These are phyloP conservation scores for Alligator sinensis DNA, from an alignment of 2,113 vertebrate genomes.

Conservation along the genomic window DNA sequence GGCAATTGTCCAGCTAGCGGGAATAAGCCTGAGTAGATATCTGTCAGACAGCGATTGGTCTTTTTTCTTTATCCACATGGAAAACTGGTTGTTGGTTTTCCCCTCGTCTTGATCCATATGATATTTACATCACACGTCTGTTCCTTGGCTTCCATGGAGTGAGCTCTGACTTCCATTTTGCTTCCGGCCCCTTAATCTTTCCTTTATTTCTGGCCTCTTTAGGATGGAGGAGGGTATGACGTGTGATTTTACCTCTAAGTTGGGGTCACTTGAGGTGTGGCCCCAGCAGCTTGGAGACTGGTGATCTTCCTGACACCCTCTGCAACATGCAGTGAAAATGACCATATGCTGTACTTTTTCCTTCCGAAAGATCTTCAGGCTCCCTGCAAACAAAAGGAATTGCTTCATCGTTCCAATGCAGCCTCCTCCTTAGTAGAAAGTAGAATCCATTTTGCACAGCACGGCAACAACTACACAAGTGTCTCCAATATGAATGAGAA, in stretches of 20 bases:
- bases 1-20: neutral
- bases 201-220: rapidly evolving
- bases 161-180: neutral
- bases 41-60: neutral
- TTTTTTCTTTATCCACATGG: neutral
- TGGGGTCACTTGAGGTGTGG: neutral
- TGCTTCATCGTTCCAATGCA: neutral
- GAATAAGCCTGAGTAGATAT: neutral
- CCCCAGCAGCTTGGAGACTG: neutral
- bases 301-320: neutral
- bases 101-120: neutral
- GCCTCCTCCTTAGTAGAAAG: neutral
- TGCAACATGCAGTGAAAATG: neutral
- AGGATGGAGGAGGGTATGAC: neutral
- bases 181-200: neutral
- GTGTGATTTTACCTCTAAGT: neutral
- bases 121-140: rapidly evolving
- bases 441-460: neutral
- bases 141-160: neutral
- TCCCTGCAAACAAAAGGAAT: neutral
- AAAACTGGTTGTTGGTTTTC: rapidly evolving
- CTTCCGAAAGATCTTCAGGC: neutral
- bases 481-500: neutral
- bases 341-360: neutral
- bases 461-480: neutral